Conservation (phyloP, 2,888 invertebrate species). For the Megaustenia siamemsis region DNA sequence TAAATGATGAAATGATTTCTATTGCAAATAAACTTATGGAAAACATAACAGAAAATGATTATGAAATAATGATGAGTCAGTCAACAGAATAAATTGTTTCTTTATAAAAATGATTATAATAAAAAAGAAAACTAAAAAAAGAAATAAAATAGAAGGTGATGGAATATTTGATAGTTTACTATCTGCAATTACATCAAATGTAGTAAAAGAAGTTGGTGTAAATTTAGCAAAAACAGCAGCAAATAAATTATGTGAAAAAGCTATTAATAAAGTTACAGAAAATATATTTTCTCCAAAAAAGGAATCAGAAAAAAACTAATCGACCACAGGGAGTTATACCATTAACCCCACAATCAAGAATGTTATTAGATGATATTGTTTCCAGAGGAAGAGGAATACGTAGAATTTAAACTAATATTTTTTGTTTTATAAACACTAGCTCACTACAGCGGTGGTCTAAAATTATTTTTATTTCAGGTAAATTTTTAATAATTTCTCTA, state of each 20-base stretch:
- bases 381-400: no score
- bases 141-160: background rate
- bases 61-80: background rate
- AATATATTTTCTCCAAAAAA: background rate
- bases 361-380: no score
- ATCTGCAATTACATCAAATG: background rate
- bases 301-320: no score
- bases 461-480: no score
- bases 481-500: no score
- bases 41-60: background rate
- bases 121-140: constrained; percentile 13
- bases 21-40: constrained; percentile 18
- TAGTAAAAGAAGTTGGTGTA: background rate
- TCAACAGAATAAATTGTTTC: background rate
- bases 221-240: constrained; percentile 9
- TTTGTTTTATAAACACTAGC: no score
- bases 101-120: constrained; percentile 6
- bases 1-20: constrained; percentile 20
- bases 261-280: constrained; percentile 11
- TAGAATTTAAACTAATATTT: no score
- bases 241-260: constrained; percentile 18
- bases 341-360: no score
- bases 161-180: constrained; percentile 19
- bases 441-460: no score
- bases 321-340: no score